A percentile compares a stretch with the other conserved stretches of the same genome.
These are phyloP conservation scores for Brachycybe producta DNA, from an alignment of 2,888 invertebrate species.

Conservation along the genomic window DNA sequence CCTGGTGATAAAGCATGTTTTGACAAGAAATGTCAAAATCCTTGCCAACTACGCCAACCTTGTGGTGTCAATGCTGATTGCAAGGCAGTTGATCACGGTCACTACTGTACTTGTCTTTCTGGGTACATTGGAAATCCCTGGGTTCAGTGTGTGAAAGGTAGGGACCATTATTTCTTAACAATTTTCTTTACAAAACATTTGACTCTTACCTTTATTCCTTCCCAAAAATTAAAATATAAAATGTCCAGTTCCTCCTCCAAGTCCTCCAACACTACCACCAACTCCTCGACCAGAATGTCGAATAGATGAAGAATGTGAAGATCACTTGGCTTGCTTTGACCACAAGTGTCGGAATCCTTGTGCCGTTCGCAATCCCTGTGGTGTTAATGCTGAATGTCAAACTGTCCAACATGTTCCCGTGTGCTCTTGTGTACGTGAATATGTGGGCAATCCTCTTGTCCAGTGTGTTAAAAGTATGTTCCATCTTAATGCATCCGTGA, in stretches of 20 bases:
- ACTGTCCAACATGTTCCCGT: conserved; percentile 25
- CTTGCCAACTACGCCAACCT: conserved; percentile 19
- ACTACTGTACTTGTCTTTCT: conserved; percentile 54
- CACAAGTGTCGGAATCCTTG: conserved; percentile 17
- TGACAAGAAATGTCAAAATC: conserved; percentile 28
- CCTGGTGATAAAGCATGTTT: conserved; percentile 59
- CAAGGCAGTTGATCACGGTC: conserved; percentile 23
- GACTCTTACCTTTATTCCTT: background rate
- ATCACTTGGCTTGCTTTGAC: conserved; percentile 16
- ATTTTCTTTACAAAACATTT: background rate
- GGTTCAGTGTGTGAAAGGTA: conserved; percentile 22
- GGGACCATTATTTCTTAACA: background rate
- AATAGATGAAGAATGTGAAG: conserved; percentile 16
- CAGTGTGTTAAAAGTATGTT: conserved; percentile 17
- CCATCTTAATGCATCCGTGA: no score
- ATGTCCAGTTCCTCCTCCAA: background rate
- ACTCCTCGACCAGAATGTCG: conserved; percentile 17
- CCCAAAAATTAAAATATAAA: background rate
- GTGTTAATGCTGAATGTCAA: conserved; percentile 24
- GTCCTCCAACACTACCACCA: background rate
- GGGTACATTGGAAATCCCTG: conserved; percentile 46
- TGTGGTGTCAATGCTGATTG: conserved; percentile 25
- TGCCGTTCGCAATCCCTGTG: conserved; percentile 21
- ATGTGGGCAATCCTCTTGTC: conserved; percentile 26
- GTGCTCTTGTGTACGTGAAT: conserved; percentile 24